Conservation (phyloP, 2,113 vertebrate genomes). For the Dicaeum eximium region DNA sequence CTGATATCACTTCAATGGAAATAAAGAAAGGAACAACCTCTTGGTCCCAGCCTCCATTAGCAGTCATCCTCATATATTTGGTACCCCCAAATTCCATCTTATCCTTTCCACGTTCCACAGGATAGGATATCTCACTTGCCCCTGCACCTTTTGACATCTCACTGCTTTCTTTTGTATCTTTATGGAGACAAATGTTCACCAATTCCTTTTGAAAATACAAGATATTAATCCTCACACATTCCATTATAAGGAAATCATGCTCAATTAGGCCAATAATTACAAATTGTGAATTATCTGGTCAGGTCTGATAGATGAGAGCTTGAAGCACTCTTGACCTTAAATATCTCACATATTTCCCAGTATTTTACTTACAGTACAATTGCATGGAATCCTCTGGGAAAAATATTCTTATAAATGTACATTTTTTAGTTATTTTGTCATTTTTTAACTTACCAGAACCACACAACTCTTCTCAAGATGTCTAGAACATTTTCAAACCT, state of each 20-base stretch:
- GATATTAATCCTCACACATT: not conserved
- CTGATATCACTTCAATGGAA: not conserved
- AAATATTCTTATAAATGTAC: no score
- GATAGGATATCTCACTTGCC: not conserved
- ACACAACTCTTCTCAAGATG: not conserved
- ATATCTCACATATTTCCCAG: not conserved
- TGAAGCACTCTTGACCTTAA: not conserved
- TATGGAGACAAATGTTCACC: not conserved
- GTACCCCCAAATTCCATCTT: accelerated
- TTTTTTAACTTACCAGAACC: not conserved
- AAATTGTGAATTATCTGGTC: not conserved
- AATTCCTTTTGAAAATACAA: not conserved
- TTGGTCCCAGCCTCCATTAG: not conserved
- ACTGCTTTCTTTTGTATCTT: not conserved
- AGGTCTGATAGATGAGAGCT: not conserved
- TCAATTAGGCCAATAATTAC: slow-evolving; percentile 17
- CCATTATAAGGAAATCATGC: not conserved
- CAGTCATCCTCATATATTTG: accelerated
- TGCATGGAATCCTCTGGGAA: not conserved
- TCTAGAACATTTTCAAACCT: not conserved
- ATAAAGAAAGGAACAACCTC: not conserved
- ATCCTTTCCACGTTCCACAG: not conserved
- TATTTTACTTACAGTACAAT: not conserved
- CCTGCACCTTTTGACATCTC: not conserved
- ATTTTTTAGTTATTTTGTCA: not conserved